Base-by-base conservation (phyloP, 2,888 invertebrate genomes). In the Aporophyla lueneburgensis region DNA sequence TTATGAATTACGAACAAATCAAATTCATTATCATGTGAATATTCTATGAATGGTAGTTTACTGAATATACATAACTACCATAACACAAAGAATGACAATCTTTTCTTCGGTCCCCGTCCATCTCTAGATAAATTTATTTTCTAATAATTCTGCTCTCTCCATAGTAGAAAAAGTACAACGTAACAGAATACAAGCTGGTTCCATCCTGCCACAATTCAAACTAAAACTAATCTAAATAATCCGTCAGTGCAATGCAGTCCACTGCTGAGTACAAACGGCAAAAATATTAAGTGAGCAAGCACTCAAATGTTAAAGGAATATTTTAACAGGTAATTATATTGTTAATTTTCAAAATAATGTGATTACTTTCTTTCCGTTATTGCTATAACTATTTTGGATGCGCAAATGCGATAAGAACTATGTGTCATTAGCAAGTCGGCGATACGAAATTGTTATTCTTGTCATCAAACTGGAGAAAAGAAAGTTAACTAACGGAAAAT, bases 181-280 rank as follows among this genome's bases (percentile, higher is more conserved):
- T 27, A 53, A 40, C 21, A 46, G 5, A 43, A 33, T 56, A 16
- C 9, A 66, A 54, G 10, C 14, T 58, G 16, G 6, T 65, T 51
- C 6, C 49, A 9, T 63, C 19, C 5, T 58, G 54, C 21, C 2
- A 51, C 40, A 43, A 78, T 56, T 21, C 33, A 49, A 58, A 58
- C 71, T 46, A 78, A 58, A 77, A 59, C 63, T 40, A 78, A 78
- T 65, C 58, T 46, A 65, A 66, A 76, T 66, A 76, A 49, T 65
- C 63, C 24, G 9, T 63, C 77, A 62, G 70, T 63, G 54, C 63
- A 16, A 58, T 46, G 21, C 21, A 51, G 58, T 27, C 58, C 24
- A 53, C 40, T 51, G 12, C 51, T 43, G 27, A 43, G 77, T 75
- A 75, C 58, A 9, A 51, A 65, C 9, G 6, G 40, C 40, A 43